Evolutionary conservation across 1,140 invertebrate species (phyloP).

Genomic region (Neodiprion pinetum): DNA sequence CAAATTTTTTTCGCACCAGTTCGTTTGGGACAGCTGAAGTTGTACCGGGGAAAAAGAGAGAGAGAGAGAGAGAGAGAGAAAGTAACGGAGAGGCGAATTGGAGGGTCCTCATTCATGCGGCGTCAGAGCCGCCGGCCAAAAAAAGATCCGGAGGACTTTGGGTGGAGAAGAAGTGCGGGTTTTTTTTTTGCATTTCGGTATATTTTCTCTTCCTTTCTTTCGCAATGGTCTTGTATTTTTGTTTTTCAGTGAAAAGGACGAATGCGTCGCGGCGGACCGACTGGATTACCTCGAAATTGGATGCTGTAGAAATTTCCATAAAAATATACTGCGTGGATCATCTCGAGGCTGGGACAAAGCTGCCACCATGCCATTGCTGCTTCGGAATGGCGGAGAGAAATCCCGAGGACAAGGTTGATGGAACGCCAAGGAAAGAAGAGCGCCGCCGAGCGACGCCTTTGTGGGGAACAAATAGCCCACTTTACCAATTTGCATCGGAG

Average conservation of each 20-base stretch:
- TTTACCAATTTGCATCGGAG: background rate
- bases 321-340: constrained; percentile 1
- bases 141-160: background rate
- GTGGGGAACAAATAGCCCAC: background rate
- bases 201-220: background rate
- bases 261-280: constrained; percentile 2
- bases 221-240: background rate
- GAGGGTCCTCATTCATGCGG: background rate
- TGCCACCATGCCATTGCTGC: background rate
- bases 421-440: background rate
- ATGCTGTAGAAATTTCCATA: constrained; percentile 5
- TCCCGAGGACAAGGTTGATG: background rate
- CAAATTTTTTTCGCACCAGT: too few species aligned
- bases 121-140: background rate
- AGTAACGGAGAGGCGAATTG: too few species aligned
- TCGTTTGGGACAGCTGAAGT: too few species aligned
- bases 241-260: background rate
- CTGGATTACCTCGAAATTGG: background rate
- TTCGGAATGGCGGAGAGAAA: too few species aligned
- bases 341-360: background rate
- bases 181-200: background rate
- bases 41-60: too few species aligned
- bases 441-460: background rate
- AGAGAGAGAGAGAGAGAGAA: too few species aligned
- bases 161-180: too few species aligned